Base-by-base conservation (phyloP, 2,113 vertebrate genomes). In the Solea senegalensis region DNA sequence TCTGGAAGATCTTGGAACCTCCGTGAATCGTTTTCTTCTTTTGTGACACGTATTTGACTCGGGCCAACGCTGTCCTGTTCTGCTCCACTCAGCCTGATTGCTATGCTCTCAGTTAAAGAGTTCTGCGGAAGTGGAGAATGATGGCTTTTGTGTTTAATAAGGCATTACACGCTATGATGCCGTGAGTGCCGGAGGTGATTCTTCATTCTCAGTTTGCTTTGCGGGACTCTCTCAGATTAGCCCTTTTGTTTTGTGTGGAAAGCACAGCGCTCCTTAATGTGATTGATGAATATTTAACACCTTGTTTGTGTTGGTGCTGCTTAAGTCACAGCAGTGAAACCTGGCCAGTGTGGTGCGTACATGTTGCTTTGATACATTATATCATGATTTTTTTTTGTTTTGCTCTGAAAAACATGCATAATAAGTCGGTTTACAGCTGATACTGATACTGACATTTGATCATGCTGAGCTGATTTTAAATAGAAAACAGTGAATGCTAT, bases 261-360 rank as follows among this genome's bases (percentile, higher is more conserved):
- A 86, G 69, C 70, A 80, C 74, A 50, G 59, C 68, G 52, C 85
- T 73, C 56, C 67, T 84, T 83, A 67, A 72, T 75, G 84, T 69
- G 63, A 73, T 9, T 77, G 54, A 88, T 93, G 60, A 86, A 91
- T 92, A 81, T 89, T 93, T 66, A 64, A 86, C 86, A 75, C 72
- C 56, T 82, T 78, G 79, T 79, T 85, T 86, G 78, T 57, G 69
- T 45, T 65, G 45, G 16, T 26, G 50, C 50, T 60, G 56, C 65
- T 56, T 74, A 13, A n/a, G 27, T 72, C 65, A 82, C 0, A 9
- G 28, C 15, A 8, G 54, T 52, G 2, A 59, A 57, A 74, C 40
- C 43, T 15, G 41, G n/a, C 41, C 57, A 8, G 45, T 39, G 39
- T 48, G 9, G 39, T 14, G 16, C 5, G 34, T 34, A 34, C 34